Evolutionary conservation across 1,140 invertebrate genomes (phyloP), one percentile per base, ranked within the genome.

Genomic region (Coboldia fuscipes): DNA sequence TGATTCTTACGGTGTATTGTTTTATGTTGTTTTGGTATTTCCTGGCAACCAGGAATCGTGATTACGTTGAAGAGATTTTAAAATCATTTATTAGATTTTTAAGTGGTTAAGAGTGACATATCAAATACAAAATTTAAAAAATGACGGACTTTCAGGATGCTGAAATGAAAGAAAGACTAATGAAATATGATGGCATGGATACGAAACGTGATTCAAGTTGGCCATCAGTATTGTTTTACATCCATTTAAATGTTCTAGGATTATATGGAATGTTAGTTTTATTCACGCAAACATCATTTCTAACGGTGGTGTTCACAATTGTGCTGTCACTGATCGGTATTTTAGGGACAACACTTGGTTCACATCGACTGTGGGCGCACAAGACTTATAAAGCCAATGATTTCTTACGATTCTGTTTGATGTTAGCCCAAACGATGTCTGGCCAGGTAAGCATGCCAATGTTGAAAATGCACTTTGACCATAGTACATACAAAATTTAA

Each of bases 291-390:
- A 66, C 67, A 1, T 63, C 66, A 45, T 58, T 68, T 47, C 40
- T 63, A 21, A 77, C 73, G 1, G 52, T 67, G 29, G 40, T 71
- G 27, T 68, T 72, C 37, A 60, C 63, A 33, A 4, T 67, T 0
- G 35, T 64, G 0, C 45, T 75, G 30, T 67, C 71, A 23, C 44
- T 63, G 2, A 42, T 78, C 6, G 66, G 63, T 5, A 65, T 62
- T 3, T 39, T 85, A 28, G 79, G 79, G 5, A 58, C 84, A 3
- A 93, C 88, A 1, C 72, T 75, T 23, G 89, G 90, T 2, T 75
- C 80, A 1, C 90, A 97, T 50, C 63, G 90, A 40, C 54, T 93
- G 13, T 97, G 88, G 86, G 69, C 85, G 0, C 92, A 97, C 56
- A 51, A 62, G 23, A 65, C 79, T 0, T 96, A 83, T 51, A 70